These are phyloP conservation scores for Gallinago jamesoni DNA, from an alignment of 2,113 vertebrate genomes.

Conservation along the genomic window DNA sequence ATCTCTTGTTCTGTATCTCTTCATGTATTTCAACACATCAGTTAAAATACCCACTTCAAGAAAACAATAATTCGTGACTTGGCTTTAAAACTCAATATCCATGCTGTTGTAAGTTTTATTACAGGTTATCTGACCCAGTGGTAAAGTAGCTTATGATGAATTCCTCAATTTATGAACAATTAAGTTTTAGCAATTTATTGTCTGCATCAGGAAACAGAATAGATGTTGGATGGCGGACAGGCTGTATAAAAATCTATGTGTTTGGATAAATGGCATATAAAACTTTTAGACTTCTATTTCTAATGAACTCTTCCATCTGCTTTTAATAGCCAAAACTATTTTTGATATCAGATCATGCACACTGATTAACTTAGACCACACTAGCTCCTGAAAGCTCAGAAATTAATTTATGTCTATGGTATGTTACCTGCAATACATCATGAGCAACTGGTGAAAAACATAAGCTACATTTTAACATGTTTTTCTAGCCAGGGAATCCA, in stretches of 20 bases:
- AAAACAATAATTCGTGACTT: not conserved
- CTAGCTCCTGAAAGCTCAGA: not conserved
- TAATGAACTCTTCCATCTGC: slow-evolving; percentile 26
- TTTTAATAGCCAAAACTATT: slow-evolving; percentile 43
- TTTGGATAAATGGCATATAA: not conserved
- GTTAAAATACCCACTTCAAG: not conserved
- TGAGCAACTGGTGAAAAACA: not conserved
- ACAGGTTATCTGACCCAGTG: not conserved
- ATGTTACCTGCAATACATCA: not conserved
- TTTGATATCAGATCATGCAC: not conserved
- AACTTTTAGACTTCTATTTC: not conserved
- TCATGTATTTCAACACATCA: not conserved
- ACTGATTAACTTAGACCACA: slow-evolving; percentile 12
- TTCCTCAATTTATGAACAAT: slow-evolving; percentile 22
- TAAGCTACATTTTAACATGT: not conserved
- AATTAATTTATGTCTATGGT: not conserved
- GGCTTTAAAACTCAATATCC: slow-evolving; percentile 3
- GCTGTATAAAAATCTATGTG: not conserved
- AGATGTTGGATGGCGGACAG: not conserved
- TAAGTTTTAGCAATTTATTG: slow-evolving; percentile 11
- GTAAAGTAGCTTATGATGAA: slow-evolving; percentile 1
- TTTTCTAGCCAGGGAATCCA: not conserved
- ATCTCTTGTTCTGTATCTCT: not conserved
- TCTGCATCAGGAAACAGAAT: not conserved
- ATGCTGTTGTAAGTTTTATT: not conserved